phyloP scores from a whole-genome alignment of 2,888 invertebrate species.

The Acleris cristana region DNA sequence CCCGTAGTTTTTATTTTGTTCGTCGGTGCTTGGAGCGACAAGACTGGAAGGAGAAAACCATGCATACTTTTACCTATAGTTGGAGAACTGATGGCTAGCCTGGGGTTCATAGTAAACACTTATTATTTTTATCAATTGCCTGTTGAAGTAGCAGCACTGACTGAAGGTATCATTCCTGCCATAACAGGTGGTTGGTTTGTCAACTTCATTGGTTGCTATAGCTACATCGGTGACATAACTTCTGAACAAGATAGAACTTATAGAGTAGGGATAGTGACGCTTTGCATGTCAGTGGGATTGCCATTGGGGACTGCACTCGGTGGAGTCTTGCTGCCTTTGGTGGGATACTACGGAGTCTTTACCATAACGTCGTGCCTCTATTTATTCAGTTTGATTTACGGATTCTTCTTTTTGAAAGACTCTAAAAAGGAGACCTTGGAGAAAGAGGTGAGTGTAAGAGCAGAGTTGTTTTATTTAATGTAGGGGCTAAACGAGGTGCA shows the following conservation, averaged over 20 bases:
- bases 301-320: slow-evolving; percentile 94
- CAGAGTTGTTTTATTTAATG: neutral
- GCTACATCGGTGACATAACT: slow-evolving; percentile 94
- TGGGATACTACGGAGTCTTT: slow-evolving; percentile 93
- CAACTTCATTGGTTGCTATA: slow-evolving; percentile 93
- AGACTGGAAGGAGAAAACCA: slow-evolving; percentile 87
- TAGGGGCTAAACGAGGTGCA: no score
- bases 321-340: slow-evolving; percentile 87
- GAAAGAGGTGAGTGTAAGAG: slow-evolving; percentile 51
- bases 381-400: slow-evolving; percentile 88
- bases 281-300: slow-evolving; percentile 93
- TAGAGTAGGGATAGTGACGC: slow-evolving; percentile 93
- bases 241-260: slow-evolving; percentile 91
- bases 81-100: slow-evolving; percentile 86
- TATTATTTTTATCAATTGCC: slow-evolving; percentile 91
- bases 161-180: slow-evolving; percentile 91
- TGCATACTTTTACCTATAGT: slow-evolving; percentile 92
- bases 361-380: slow-evolving; percentile 88
- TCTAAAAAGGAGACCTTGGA: slow-evolving; percentile 64
- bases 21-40: slow-evolving; percentile 91
- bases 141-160: slow-evolving; percentile 90
- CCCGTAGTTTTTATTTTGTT: slow-evolving; percentile 93
- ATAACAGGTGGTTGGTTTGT: slow-evolving; percentile 94
- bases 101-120: slow-evolving; percentile 90
- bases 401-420: slow-evolving; percentile 87